A percentile compares a stretch with the other conserved stretches of the same genome.
Conservation (phyloP, 2,797 vertebrate species). For the Chelmon rostratus region DNA sequence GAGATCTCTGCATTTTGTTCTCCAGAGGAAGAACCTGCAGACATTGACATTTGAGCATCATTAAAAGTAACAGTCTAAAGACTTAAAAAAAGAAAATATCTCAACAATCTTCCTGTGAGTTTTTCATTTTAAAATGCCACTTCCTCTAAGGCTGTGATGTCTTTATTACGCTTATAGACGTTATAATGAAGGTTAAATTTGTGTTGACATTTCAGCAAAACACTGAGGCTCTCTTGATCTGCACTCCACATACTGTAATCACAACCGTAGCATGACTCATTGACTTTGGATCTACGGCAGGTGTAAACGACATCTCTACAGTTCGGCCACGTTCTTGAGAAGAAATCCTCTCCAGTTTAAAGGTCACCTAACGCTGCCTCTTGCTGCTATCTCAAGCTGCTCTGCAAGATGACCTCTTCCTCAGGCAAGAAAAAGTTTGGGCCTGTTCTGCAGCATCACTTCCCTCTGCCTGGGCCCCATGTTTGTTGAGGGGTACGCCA, state of each 20-base stretch:
- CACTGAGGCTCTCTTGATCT: not conserved
- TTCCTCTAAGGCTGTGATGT: conserved; percentile 20
- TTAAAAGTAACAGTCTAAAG: not conserved
- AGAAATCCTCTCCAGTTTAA: no score
- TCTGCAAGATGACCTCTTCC: not conserved
- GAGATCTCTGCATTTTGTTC: conserved; percentile 96
- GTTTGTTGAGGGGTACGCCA: not conserved
- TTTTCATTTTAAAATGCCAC: conserved; percentile 29
- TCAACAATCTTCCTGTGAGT: not conserved
- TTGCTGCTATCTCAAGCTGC: not conserved
- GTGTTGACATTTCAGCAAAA: conserved; percentile 44
- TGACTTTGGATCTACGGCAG: no score
- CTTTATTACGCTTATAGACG: conserved; percentile 8
- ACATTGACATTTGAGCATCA: conserved; percentile 5
- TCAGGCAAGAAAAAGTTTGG: no score
- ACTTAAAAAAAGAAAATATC: not conserved
- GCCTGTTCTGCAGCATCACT: not conserved
- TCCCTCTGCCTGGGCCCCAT: not conserved
- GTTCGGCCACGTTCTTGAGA: no score
- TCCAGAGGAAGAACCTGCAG: conserved; percentile 94
- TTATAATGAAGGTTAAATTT: conserved; percentile 18
- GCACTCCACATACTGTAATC: not conserved
- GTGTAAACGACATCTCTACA: no score
- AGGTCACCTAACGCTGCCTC: no score
- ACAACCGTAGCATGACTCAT: no score